A percentile compares a stretch with the other conserved stretches of the same genome.
Conservation (phyloP, 2,888 invertebrate genomes). For the Boloria euphrosyne region DNA sequence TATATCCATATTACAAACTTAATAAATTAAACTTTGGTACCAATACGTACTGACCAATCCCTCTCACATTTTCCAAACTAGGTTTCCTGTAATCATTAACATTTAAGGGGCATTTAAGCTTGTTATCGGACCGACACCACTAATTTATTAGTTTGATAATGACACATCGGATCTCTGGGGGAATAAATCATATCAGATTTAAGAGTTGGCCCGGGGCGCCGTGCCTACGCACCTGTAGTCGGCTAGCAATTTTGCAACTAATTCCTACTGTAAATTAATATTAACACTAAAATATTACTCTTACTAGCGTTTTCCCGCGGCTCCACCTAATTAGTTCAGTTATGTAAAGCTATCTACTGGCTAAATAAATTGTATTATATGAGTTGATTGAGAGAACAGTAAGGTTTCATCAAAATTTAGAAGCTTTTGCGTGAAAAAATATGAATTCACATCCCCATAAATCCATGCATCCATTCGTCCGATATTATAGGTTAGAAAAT, state of each 20-base stretch:
- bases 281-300: neutral
- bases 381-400: too few species aligned
- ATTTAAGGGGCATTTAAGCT: slow-evolving; percentile 31
- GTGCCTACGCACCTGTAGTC: slow-evolving; percentile 30
- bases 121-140: slow-evolving; percentile 32
- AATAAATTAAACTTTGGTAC: slow-evolving; percentile 6
- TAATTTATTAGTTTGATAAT: slow-evolving; percentile 40
- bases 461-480: too few species aligned
- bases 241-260: slow-evolving; percentile 16
- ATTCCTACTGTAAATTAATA: slow-evolving; percentile 11
- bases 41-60: slow-evolving; percentile 20
- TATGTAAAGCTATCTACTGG: too few species aligned
- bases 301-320: too few species aligned
- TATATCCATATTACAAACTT: slow-evolving; percentile 12
- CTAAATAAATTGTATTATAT: too few species aligned
- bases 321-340: too few species aligned
- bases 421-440: too few species aligned
- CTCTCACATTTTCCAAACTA: slow-evolving; percentile 23
- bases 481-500: too few species aligned
- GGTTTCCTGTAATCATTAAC: slow-evolving; percentile 35
- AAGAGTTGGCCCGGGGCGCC: slow-evolving; percentile 25
- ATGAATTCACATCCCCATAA: too few species aligned
- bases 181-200: slow-evolving; percentile 39
- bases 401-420: too few species aligned
- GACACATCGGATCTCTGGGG: slow-evolving; percentile 36